Evolutionary conservation across 1,140 invertebrate species (phyloP).

Genomic region (Aphelinus atriplicis): DNA sequence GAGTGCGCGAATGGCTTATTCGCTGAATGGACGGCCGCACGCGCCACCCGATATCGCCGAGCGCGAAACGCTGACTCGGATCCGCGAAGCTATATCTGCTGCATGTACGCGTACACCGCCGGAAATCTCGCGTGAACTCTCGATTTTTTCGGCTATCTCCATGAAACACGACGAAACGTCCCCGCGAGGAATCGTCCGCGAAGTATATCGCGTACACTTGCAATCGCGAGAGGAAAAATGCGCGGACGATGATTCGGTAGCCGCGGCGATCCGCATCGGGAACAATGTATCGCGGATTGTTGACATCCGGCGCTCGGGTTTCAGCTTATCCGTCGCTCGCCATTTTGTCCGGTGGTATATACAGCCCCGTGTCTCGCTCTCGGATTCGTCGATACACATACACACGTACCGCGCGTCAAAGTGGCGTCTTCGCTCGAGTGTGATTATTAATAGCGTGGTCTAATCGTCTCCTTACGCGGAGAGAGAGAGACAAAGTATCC

Average conservation of each 20-base stretch:
- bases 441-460: slow-evolving; percentile 30
- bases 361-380: neutral
- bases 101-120: too few relatives aligned
- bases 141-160: too few relatives aligned
- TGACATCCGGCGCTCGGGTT: slow-evolving; percentile 59
- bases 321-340: slow-evolving; percentile 40
- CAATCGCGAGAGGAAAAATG: too few relatives aligned
- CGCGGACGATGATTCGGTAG: too few relatives aligned
- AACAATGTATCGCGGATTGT: slow-evolving; percentile 53
- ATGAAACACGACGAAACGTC: too few relatives aligned
- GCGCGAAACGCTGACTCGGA: slow-evolving; percentile 59
- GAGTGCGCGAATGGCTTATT: slow-evolving; percentile 24
- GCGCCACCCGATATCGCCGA: slow-evolving; percentile 51
- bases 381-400: neutral
- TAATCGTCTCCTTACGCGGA: neutral
- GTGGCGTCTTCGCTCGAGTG: neutral
- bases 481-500: too few relatives aligned
- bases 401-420: neutral
- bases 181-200: too few relatives aligned
- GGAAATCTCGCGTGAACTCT: too few relatives aligned
- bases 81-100: slow-evolving; percentile 45
- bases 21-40: slow-evolving; percentile 59
- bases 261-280: neutral
- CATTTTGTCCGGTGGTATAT: slow-evolving; percentile 11
- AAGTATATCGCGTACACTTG: too few relatives aligned